Base-by-base conservation (phyloP, 2,113 vertebrate genomes). In the Brachypteracias leptosomus region DNA sequence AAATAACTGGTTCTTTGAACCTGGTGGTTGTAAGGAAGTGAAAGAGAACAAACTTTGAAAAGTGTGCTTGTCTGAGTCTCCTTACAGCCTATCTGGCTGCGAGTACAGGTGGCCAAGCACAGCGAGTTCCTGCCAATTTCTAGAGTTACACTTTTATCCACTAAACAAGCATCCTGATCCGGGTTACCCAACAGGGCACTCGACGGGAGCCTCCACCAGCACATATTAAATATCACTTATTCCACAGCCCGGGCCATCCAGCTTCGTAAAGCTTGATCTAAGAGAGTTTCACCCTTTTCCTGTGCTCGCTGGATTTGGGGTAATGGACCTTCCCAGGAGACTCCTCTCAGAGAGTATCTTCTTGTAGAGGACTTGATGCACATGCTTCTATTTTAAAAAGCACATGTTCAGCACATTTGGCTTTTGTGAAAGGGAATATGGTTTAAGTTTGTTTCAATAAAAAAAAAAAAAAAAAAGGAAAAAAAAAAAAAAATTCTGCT, bases 141-240 rank as follows among this genome's bases (percentile, higher is more conserved):
- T 98, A 98, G 94, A 97, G 98, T 98, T 98, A 97, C 98, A 97
- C 97, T 98, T 98, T 98, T 98, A 98, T 98, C 97, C 97, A 89
- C 97, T 98, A 98, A 98, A 98, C 97, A 98, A 98, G 98, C 98
- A 98, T 98, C 97, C 98, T 98, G 97, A 98, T 98, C 98, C 84
- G 96, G 97, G 96, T 98, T 97, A 97, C 96, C 94, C 96, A 98
- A 90, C 91, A 97, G 97, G 97, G 96, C 97, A 97, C 98, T 97
- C 98, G 97, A 97, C 98, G 91, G 98, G 98, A 98, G 98, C 94
- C 95, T 95, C 93, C 80, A 88, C 96, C 94, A 7, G 68, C 94
- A 82, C 93, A 93, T 95, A 98, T 98, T 98, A 97, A 98, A 98
- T 98, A 97, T 98, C 97, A 97, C 94, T 98, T 96, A 97, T 97